These are phyloP conservation scores for Neodiprion lecontei DNA, from an alignment of 1,140 invertebrate species.

Conservation along the genomic window DNA sequence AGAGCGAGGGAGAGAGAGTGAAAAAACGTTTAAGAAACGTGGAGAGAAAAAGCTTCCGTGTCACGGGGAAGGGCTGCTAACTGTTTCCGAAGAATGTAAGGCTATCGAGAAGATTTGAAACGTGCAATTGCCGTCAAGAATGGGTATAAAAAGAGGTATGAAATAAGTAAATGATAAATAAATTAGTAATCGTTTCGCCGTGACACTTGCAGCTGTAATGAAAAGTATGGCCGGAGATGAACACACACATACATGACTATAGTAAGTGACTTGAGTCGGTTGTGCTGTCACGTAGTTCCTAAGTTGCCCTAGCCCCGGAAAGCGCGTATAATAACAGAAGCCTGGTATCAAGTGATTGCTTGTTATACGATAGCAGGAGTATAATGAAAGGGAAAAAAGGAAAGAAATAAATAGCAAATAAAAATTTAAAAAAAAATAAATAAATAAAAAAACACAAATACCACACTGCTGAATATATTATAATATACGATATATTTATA, in stretches of 20 bases:
- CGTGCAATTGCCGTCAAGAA: too few relatives aligned
- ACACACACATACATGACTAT: not conserved
- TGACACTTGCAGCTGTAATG: not conserved
- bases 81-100: too few relatives aligned
- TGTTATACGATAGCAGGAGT: not conserved
- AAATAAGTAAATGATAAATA: not conserved
- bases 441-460: conserved; percentile 33
- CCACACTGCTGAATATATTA: conserved; percentile 55
- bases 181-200: not conserved
- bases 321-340: conserved; percentile 41
- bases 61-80: too few relatives aligned
- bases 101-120: too few relatives aligned
- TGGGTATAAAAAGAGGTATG: not conserved
- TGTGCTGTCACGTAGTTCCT: conserved; percentile 64
- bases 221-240: not conserved
- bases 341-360: not conserved
- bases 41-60: too few relatives aligned
- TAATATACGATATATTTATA: conserved; percentile 60
- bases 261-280: conserved; percentile 60
- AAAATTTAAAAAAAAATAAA: conserved; percentile 22
- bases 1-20: not conserved
- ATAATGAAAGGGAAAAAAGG: not conserved
- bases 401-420: conserved; percentile 24
- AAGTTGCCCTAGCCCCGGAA: conserved; percentile 61
- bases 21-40: too few relatives aligned